phyloP scores from a whole-genome alignment of 2,888 invertebrate species.

The Galerucella calmariensis region DNA sequence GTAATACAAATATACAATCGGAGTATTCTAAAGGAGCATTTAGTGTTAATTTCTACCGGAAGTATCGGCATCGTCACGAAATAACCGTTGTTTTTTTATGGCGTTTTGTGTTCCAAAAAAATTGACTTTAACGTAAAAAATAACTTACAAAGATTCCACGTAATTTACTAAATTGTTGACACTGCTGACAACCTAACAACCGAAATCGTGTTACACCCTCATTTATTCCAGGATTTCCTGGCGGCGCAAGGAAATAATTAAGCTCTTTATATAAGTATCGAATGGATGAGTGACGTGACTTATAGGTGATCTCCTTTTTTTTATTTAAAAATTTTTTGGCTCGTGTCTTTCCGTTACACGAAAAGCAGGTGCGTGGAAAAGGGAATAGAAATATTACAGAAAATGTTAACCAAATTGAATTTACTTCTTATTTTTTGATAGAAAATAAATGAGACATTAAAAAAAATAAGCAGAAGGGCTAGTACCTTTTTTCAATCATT shows the following conservation, averaged over 20 bases:
- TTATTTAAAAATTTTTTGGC: constrained; percentile 13
- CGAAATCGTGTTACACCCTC: constrained; percentile 22
- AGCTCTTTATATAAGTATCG: constrained; percentile 20
- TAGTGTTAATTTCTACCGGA: background rate
- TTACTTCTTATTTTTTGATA: too few species aligned
- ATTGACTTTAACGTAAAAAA: constrained; percentile 1
- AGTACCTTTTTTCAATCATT: too few species aligned
- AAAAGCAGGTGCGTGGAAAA: background rate
- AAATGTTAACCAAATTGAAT: too few species aligned
- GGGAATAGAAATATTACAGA: too few species aligned
- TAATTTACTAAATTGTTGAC: constrained; percentile 15
- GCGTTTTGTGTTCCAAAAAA: background rate
- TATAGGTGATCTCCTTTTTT: constrained; percentile 25
- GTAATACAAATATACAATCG: background rate
- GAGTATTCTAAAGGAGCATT: background rate
- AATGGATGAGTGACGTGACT: constrained; percentile 22
- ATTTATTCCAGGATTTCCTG: constrained; percentile 31
- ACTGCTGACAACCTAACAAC: constrained; percentile 25
- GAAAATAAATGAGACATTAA: too few species aligned
- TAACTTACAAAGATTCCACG: constrained; percentile 1
- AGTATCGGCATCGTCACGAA: background rate
- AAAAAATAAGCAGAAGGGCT: too few species aligned
- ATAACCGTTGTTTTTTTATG: background rate
- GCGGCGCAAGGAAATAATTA: constrained; percentile 30
- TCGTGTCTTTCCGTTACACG: constrained; percentile 22